Evolutionary conservation across 2,113 vertebrate species (phyloP).

Genomic region (Apistogramma diplotaenia): DNA sequence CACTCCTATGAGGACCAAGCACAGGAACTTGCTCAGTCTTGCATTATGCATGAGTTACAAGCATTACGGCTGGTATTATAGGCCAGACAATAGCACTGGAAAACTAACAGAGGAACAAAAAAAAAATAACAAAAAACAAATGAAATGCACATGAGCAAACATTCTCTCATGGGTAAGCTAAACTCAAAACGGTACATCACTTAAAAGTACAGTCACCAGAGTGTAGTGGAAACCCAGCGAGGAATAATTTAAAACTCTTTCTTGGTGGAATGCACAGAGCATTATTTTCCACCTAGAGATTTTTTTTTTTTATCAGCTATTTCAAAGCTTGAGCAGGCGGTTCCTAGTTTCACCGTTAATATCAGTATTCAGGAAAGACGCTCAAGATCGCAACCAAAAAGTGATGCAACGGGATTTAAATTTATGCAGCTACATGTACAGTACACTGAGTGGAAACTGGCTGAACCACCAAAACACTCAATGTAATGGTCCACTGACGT

Average conservation of each 20-base stretch:
- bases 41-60: conserved; percentile 70
- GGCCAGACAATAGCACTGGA: conserved; percentile 41
- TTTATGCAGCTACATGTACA: conserved; percentile 63
- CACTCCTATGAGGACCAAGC: conserved; percentile 77
- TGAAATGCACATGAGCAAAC: conserved; percentile 52
- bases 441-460: conserved; percentile 64
- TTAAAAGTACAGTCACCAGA: conserved; percentile 39
- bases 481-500: conserved; percentile 71
- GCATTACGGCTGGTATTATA: conserved; percentile 45
- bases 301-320: conserved; percentile 43
- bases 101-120: conserved; percentile 53
- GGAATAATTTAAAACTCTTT: conserved; percentile 54
- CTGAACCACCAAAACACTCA: conserved; percentile 66
- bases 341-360: conserved; percentile 35
- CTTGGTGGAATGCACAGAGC: conserved; percentile 14
- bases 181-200: conserved; percentile 37
- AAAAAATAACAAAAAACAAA: neutral
- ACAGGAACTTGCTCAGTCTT: conserved; percentile 62
- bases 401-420: conserved; percentile 56
- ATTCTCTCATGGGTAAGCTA: conserved; percentile 53
- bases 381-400: conserved; percentile 32
- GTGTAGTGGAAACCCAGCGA: conserved; percentile 29
- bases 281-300: conserved; percentile 18
- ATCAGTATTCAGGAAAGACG: conserved; percentile 51
- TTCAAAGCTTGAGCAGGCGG: conserved; percentile 49